A percentile compares a stretch with the other conserved stretches of the same genome.
phyloP scores from a whole-genome alignment of 2,888 invertebrate genomes.

The Galerucella pusilla region DNA sequence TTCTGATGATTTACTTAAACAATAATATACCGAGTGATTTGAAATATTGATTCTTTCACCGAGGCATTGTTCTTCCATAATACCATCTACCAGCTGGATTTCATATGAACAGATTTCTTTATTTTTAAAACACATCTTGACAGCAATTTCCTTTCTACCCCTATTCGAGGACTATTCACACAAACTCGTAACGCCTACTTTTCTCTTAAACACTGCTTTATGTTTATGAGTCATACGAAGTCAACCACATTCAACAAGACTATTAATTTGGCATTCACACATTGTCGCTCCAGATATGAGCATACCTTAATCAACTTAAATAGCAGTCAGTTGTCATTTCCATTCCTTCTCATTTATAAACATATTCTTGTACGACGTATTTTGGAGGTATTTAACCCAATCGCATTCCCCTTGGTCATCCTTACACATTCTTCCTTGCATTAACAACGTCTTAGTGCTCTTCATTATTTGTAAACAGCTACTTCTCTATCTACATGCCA shows the following conservation, averaged over 20 bases:
- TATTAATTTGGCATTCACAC: slow-evolving; percentile 35
- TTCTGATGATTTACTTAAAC: too few relatives aligned
- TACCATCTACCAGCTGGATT: too few relatives aligned
- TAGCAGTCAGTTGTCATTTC: slow-evolving; percentile 56
- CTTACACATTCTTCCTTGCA: background rate
- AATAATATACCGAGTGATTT: too few relatives aligned
- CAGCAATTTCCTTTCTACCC: background rate
- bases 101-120: background rate
- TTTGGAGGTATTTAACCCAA: background rate
- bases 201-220: background rate
- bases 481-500: too few relatives aligned
- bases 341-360: slow-evolving; percentile 47
- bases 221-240: background rate
- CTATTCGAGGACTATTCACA: background rate
- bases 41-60: too few relatives aligned
- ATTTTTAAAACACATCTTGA: background rate
- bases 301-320: slow-evolving; percentile 53
- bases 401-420: background rate
- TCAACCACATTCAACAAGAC: slow-evolving; percentile 15
- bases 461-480: too few relatives aligned
- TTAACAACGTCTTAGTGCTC: too few relatives aligned
- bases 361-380: background rate
- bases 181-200: background rate
- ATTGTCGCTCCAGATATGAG: slow-evolving; percentile 47
- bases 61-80: too few relatives aligned